phyloP scores from a whole-genome alignment of 2,888 invertebrate genomes.

The Erebia palarica region DNA sequence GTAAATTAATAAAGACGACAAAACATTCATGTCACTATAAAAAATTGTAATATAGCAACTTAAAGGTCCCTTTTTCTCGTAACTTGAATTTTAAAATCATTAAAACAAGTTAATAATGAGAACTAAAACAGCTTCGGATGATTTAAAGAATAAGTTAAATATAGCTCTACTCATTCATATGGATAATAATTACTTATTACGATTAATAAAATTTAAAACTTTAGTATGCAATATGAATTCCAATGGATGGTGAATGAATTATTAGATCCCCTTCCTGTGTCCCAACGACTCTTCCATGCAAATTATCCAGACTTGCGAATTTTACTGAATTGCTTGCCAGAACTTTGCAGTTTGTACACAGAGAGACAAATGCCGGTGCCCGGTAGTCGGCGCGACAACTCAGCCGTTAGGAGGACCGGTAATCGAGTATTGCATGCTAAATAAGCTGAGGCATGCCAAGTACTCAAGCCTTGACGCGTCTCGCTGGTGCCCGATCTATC shows the following conservation, averaged over 20 bases:
- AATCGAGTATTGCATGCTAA: conserved; percentile 68
- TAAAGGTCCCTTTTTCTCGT: too few species aligned
- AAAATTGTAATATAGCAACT: too few species aligned
- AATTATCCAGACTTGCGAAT: conserved; percentile 31
- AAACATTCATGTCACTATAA: too few species aligned
- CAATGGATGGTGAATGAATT: conserved; percentile 35
- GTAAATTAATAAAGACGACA: too few species aligned
- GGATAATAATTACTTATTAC: background rate
- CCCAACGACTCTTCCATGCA: conserved; percentile 34
- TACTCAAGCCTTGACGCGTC: conserved; percentile 33
- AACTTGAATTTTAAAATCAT: background rate
- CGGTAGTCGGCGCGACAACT: conserved; percentile 66
- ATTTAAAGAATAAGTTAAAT: background rate
- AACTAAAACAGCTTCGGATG: background rate
- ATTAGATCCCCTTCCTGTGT: conserved; percentile 41
- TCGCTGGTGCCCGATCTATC: conserved; percentile 53
- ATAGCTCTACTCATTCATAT: background rate
- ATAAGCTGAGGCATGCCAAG: conserved; percentile 45
- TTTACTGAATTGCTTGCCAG: conserved; percentile 27
- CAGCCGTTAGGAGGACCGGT: conserved; percentile 61
- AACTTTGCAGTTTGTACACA: conserved; percentile 23
- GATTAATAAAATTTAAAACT: background rate
- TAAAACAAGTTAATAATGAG: background rate
- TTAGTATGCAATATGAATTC: conserved; percentile 27
- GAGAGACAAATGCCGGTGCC: conserved; percentile 56